Evolutionary conservation across 2,888 invertebrate genomes (phyloP).

Genomic region (Sesamia inferens): DNA sequence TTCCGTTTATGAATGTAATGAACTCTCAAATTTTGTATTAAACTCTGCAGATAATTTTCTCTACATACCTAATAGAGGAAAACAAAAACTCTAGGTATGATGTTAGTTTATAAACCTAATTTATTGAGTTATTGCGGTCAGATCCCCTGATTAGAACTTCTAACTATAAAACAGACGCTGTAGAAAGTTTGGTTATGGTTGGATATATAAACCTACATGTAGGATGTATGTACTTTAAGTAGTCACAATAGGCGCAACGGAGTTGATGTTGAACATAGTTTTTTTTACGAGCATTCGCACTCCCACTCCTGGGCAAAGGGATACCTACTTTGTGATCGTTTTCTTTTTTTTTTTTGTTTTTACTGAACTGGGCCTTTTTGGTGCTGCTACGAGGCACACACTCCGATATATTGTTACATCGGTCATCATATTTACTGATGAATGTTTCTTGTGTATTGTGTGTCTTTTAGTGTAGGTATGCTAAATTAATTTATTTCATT

Average conservation of each 20-base stretch:
- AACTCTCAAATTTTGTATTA: not conserved
- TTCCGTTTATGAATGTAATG: slow-evolving; percentile 9
- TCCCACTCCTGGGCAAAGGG: not conserved
- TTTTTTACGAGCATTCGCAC: not conserved
- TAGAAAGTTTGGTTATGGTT: not conserved
- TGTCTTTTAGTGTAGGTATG: no score
- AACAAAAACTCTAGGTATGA: not conserved
- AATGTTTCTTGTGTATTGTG: no score
- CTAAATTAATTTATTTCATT: no score
- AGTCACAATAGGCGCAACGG: not conserved
- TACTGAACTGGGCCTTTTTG: no score
- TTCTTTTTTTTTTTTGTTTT: not conserved
- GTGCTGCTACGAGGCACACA: not conserved
- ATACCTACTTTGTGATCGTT: not conserved
- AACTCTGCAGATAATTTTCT: not conserved
- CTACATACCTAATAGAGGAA: not conserved
- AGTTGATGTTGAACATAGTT: not conserved
- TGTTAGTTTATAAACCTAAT: not conserved
- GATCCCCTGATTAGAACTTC: not conserved
- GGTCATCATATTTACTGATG: no score
- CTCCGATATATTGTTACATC: no score
- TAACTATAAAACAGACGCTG: not conserved
- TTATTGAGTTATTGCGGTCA: not conserved
- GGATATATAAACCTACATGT: not conserved
- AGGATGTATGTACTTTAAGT: not conserved